Evolutionary conservation across 2,113 vertebrate species (phyloP), one percentile per base, ranked within the genome.

Genomic region (Eulemur macaco): DNA sequence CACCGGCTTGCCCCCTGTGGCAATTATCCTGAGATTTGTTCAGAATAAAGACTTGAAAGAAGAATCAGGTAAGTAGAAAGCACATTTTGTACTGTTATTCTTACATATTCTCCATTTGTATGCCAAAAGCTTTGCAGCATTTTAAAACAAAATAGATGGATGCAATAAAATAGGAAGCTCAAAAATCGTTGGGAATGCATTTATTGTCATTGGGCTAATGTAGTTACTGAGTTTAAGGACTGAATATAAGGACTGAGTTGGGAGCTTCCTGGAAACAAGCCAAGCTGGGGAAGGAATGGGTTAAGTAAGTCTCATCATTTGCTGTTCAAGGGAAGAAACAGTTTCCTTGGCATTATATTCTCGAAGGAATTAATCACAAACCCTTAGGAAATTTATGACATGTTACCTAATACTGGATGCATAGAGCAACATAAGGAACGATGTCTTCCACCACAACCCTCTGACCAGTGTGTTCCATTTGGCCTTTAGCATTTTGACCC

Each of bases 21-120:
- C 10, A 52, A 47, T 90, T 37, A 27, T 39, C n/a, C 47, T 47
- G 77, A 89, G 52, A 74, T 83, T 85, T 47, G 7, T 50, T 93
- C 77, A 83, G 88, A 78, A 54, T n/a, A 68, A 83, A 82, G 47
- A 39, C 1, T 20, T 20, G n/a, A 81, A 94, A 71, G 58, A 42
- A 42, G 39, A 96, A 23, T 37, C 78, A 92, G 23, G 29, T 47
- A 82, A 77, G 77, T 45, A 82, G 31, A 39, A 95, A 77, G 69
- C 37, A 42, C 29, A 27, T 73, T 91, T 68, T 95, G 25, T 78
- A 6, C 47, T 42, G 63, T 84, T 82, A 58, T 60, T 83, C 63
- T 89, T 86, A 47, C 54, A 69, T 21, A 83, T 14, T 71, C 45
- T 88, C 29, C 84, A 78, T 82, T 71, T 73, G 34, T 82, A 73